A percentile compares a stretch with the other conserved stretches of the same genome.
phyloP scores from a whole-genome alignment of 2,888 invertebrate species.

The Ormia ochracea region DNA sequence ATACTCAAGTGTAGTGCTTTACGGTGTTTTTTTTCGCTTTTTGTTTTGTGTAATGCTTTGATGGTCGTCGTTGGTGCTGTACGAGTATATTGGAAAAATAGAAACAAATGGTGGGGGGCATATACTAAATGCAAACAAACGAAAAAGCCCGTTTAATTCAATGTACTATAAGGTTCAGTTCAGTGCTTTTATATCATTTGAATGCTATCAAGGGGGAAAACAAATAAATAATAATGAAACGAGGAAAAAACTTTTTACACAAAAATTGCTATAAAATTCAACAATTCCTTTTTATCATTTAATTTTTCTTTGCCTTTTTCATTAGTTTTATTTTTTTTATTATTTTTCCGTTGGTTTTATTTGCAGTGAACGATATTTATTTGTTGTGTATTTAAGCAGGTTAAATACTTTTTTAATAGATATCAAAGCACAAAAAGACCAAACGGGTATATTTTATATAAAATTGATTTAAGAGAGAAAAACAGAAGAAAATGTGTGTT shows the following conservation, averaged over 20 bases:
- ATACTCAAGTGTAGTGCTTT: constrained; percentile 50
- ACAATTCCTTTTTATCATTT: constrained; percentile 30
- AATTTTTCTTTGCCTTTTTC: neutral
- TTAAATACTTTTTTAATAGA: constrained; percentile 46
- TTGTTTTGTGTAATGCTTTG: constrained; percentile 20
- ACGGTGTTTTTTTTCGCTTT: constrained; percentile 44
- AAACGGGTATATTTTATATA: neutral
- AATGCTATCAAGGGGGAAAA: constrained; percentile 41
- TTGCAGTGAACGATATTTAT: constrained; percentile 31
- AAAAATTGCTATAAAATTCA: constrained; percentile 48
- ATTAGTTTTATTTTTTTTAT: neutral
- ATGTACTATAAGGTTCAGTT: constrained; percentile 39
- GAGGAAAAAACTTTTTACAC: constrained; percentile 29
- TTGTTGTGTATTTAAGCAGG: constrained; percentile 44
- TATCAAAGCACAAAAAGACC: constrained; percentile 14
- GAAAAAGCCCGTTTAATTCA: constrained; percentile 50
- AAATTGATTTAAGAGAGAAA: neutral
- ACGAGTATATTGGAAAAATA: neutral
- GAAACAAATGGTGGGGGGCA: neutral
- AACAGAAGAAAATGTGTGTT: neutral
- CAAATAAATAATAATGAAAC: constrained; percentile 52
- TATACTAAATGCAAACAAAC: constrained; percentile 13
- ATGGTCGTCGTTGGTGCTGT: constrained; percentile 1
- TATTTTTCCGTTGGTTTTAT: neutral
- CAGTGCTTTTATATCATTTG: constrained; percentile 41